Evolutionary conservation across 2,797 vertebrate species (phyloP).

Genomic region (Mus minutoides): DNA sequence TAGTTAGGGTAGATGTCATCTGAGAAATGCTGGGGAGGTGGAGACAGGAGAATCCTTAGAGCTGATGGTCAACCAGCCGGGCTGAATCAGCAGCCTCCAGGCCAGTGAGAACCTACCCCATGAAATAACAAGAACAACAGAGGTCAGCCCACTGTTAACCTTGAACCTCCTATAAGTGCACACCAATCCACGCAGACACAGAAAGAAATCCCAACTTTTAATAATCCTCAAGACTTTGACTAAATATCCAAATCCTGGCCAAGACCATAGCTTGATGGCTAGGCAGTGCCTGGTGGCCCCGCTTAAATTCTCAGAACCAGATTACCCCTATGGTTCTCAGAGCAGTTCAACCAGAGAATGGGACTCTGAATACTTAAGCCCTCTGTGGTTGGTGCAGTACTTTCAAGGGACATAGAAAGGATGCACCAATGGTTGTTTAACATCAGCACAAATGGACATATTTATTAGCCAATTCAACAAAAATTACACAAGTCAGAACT

Average conservation of each 20-base stretch:
- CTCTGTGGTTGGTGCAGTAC: background rate
- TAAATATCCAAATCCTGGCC: background rate
- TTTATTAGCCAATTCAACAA: background rate
- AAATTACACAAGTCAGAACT: background rate
- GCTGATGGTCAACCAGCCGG: background rate
- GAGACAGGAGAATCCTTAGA: background rate
- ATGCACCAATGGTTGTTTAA: background rate
- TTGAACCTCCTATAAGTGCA: too few relatives aligned
- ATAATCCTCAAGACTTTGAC: background rate
- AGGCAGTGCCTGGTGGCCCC: background rate
- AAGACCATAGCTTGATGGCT: background rate
- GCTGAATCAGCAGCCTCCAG: background rate
- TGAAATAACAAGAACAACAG: background rate
- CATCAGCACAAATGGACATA: background rate
- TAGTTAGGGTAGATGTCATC: background rate
- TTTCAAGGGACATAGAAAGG: background rate
- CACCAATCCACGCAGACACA: too few relatives aligned
- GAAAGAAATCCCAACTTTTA: background rate
- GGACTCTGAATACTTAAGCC: background rate
- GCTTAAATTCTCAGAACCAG: background rate
- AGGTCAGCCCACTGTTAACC: background rate
- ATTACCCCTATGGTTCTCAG: background rate
- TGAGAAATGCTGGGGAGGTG: background rate
- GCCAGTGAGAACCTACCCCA: background rate
- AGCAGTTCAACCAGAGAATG: background rate